Percentiles rank a stretch among this genome's conserved stretches.
phyloP scores from a whole-genome alignment of 2,888 invertebrate species.

The Cheilosia vulpina region DNA sequence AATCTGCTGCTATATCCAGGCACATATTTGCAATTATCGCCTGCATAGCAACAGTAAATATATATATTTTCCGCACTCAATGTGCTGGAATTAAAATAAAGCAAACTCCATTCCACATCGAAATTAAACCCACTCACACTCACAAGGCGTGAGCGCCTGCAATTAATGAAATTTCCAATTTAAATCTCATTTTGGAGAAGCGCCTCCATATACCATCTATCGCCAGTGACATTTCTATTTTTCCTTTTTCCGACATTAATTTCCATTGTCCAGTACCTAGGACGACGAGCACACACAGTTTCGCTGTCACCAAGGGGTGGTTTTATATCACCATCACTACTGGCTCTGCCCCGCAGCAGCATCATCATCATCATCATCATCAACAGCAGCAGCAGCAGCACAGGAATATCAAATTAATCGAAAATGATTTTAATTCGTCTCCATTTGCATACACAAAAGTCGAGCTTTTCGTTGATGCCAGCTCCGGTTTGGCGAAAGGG shows the following conservation, averaged over 20 bases:
- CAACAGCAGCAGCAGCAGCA: conserved; percentile 30
- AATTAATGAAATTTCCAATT: conserved; percentile 75
- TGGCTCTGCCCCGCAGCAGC: not conserved
- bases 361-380: conserved; percentile 21
- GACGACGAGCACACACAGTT: conserved; percentile 20
- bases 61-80: conserved; percentile 29
- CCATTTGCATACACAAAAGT: conserved; percentile 23
- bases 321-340: conserved; percentile 18
- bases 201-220: conserved; percentile 57
- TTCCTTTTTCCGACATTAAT: conserved; percentile 47
- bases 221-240: conserved; percentile 41
- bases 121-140: conserved; percentile 1
- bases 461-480: conserved; percentile 28
- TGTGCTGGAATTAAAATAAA: conserved; percentile 28
- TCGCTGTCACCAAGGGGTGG: conserved; percentile 50
- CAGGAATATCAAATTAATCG: conserved; percentile 71
- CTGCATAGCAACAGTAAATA: conserved; percentile 62
- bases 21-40: conserved; percentile 70
- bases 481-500: conserved; percentile 34
- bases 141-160: conserved; percentile 37
- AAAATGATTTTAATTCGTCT: conserved; percentile 69
- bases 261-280: conserved; percentile 53
- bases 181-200: conserved; percentile 70
- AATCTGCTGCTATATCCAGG: conserved; percentile 31
- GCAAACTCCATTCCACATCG: not conserved